phyloP scores from a whole-genome alignment of 1,140 invertebrate genomes.

The Bombus superbus region DNA sequence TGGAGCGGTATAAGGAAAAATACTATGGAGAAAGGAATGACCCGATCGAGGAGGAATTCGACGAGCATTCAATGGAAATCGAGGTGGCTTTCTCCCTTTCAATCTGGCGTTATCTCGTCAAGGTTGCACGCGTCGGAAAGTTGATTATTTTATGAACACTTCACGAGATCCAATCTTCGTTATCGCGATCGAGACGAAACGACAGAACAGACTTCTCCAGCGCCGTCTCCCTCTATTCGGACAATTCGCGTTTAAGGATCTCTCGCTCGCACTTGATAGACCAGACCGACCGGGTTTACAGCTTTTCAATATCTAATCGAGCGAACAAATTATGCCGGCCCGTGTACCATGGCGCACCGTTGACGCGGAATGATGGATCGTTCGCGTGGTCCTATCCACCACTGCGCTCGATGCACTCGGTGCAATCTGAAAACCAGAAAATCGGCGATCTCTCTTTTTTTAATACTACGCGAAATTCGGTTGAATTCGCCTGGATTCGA shows the following conservation, averaged over 20 bases:
- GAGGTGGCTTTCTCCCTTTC: too few relatives aligned
- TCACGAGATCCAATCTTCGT: conserved; percentile 44
- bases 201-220: not conserved
- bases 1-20: too few relatives aligned
- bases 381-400: conserved; percentile 19
- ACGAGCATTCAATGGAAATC: too few relatives aligned
- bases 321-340: conserved; percentile 63
- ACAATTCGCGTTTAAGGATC: not conserved
- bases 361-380: conserved; percentile 61
- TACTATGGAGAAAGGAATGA: too few relatives aligned
- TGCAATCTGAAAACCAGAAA: not conserved
- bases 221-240: not conserved
- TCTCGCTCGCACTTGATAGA: not conserved
- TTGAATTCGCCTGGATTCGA: not conserved
- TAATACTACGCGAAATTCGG: not conserved
- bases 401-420: not conserved
- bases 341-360: conserved; percentile 34
- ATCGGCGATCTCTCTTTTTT: not conserved
- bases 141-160: conserved; percentile 35
- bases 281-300: conserved; percentile 55
- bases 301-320: conserved; percentile 68
- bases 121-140: too few relatives aligned
- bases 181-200: conserved; percentile 1
- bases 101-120: too few relatives aligned
- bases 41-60: too few relatives aligned